Evolutionary conservation across 1,140 invertebrate species (phyloP), one percentile per base, ranked within the genome.

Genomic region (Maniola jurtina): DNA sequence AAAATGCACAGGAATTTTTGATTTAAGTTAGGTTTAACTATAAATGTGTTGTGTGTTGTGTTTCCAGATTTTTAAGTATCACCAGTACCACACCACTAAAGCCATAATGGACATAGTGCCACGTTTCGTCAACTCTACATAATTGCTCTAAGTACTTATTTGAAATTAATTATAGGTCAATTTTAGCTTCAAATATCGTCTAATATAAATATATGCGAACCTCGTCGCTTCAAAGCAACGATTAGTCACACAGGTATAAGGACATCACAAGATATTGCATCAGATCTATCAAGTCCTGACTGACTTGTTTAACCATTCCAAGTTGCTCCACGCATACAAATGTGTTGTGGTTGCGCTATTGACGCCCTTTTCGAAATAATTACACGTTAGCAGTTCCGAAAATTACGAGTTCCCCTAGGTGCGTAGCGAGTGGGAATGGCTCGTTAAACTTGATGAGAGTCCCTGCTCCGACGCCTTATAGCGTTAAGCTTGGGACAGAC

Each of bases 361-460:
- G 82, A 81, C 83, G 83, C 79, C 78, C 78, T 80, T 71, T 83
- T 77, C 79, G 72, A 87, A 86, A 87, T 90, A 90, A 90, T 90
- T 90, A 88, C 71, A 86, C 66, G 81, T 90, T 87, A 83, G 77
- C 75, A 76, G 80, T 80, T 83, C 77, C 79, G 79, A 83, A 88
- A 81, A 87, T 88, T 83, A 84, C 74, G 68, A 76, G 73, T 75
- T 76, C 76, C 80, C 77, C 73, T 66, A 16, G 71, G 68, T 75
- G 71, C 57, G 65, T 61, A 59, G 55, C 60, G 69, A 66, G 65
- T 64, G 70, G 85, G 85, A 86, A 88, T 86, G 83, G 82, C 81
- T 90, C 88, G 86, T 90, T 90, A 90, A 84, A 85, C 77, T 84
- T 90, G 88, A 90, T 90, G 88, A 88, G 85, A 82, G 81, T 66